These are phyloP conservation scores for Sinhomidia bicolor DNA, from an alignment of 2,888 invertebrate species.

Conservation along the genomic window DNA sequence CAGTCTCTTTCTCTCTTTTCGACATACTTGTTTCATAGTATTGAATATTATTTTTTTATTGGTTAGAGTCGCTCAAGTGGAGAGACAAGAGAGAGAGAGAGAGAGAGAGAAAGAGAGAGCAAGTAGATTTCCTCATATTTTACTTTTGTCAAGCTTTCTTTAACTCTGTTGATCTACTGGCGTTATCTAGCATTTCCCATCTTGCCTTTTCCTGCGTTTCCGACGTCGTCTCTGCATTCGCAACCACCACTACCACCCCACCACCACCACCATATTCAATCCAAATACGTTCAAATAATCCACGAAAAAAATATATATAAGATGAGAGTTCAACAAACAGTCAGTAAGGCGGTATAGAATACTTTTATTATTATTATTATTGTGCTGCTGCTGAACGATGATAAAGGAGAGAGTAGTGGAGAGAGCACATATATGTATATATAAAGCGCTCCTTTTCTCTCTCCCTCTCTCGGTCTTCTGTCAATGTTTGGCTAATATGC, in stretches of 20 bases:
- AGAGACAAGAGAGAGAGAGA: slow-evolving; percentile 30
- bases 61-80: slow-evolving; percentile 52
- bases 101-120: background rate
- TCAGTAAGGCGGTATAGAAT: slow-evolving; percentile 31
- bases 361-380: slow-evolving; percentile 33
- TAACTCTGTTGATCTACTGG: slow-evolving; percentile 71
- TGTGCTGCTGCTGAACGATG: background rate
- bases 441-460: too few relatives aligned
- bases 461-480: background rate
- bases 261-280: slow-evolving; percentile 30
- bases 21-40: slow-evolving; percentile 64
- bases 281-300: slow-evolving; percentile 45
- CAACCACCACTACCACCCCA: too few relatives aligned
- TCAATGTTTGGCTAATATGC: slow-evolving; percentile 36
- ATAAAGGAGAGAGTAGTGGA: too few relatives aligned
- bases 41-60: slow-evolving; percentile 69
- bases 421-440: too few relatives aligned
- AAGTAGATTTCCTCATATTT: slow-evolving; percentile 32
- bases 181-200: slow-evolving; percentile 62
- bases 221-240: background rate
- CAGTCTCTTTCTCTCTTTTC: slow-evolving; percentile 27
- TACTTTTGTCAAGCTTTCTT: slow-evolving; percentile 61
- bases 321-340: slow-evolving; percentile 45
- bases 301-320: slow-evolving; percentile 29
- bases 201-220: slow-evolving; percentile 26